phyloP scores from a whole-genome alignment of 2,797 vertebrate genomes.

The Hemitrygon akajei region DNA sequence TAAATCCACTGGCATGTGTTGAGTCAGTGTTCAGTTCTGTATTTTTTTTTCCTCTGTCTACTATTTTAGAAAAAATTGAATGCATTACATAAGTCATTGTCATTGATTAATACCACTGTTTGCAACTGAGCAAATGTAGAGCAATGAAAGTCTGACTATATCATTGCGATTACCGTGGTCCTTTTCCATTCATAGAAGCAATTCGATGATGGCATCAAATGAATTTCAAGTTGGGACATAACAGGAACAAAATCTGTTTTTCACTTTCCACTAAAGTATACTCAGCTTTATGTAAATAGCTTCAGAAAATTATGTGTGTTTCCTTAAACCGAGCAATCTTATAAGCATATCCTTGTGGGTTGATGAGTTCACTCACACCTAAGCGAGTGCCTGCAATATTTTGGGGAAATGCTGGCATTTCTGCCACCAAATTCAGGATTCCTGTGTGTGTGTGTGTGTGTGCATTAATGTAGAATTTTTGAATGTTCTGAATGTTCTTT shows the following conservation, averaged over 20 bases:
- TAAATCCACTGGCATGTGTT: not conserved
- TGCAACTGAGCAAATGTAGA: not conserved
- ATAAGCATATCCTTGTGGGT: no score
- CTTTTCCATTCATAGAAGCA: not conserved
- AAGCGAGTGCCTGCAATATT: no score
- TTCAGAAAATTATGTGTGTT: no score
- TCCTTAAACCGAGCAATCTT: no score
- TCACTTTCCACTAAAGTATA: not conserved
- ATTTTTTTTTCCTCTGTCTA: not conserved
- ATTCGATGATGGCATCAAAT: not conserved
- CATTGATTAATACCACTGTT: not conserved
- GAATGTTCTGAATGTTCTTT: no score
- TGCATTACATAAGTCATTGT: not conserved
- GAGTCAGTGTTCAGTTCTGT: not conserved
- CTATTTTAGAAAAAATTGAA: not conserved
- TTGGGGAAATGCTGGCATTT: no score
- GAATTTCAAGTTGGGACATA: not conserved
- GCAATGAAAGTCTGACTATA: not conserved
- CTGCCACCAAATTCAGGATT: no score
- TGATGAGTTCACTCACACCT: no score
- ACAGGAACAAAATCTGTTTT: not conserved
- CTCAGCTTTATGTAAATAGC: not conserved
- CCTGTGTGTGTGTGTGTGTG: no score
- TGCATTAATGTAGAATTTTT: no score
- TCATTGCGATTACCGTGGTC: not conserved